Evolutionary conservation across 2,888 invertebrate genomes (phyloP).

Genomic region (Calliphora vomitoria): DNA sequence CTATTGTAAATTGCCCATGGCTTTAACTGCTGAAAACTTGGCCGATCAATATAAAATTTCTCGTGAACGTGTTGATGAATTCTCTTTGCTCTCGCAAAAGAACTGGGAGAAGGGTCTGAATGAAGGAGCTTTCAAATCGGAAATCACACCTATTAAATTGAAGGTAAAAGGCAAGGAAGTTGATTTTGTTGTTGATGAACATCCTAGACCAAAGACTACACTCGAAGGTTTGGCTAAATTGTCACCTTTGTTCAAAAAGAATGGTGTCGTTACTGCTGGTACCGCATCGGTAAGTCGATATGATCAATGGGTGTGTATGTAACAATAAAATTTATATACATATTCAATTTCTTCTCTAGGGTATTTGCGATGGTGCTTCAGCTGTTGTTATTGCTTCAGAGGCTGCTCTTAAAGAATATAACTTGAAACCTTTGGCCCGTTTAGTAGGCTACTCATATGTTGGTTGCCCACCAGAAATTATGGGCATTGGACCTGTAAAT

Average conservation of each 20-base stretch:
- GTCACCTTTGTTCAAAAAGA: conserved; percentile 95
- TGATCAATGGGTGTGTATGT: conserved; percentile 60
- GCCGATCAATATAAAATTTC: conserved; percentile 93
- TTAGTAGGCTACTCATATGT: conserved; percentile 96
- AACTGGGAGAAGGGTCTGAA: conserved; percentile 95
- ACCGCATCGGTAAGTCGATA: conserved; percentile 91
- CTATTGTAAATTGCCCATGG: conserved; percentile 97
- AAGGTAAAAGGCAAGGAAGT: conserved; percentile 93
- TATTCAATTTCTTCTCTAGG: conserved; percentile 58
- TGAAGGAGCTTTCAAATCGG: conserved; percentile 94
- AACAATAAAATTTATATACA: neutral
- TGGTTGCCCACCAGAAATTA: conserved; percentile 98
- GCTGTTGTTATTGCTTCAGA: conserved; percentile 96
- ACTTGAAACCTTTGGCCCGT: conserved; percentile 95
- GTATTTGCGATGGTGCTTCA: conserved; percentile 97
- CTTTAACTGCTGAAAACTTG: conserved; percentile 96
- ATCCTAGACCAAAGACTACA: conserved; percentile 91
- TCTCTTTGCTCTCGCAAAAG: conserved; percentile 93
- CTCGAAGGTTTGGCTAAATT: conserved; percentile 93
- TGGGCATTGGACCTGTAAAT: conserved; percentile 98
- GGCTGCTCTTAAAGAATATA: conserved; percentile 91
- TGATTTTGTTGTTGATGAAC: conserved; percentile 93
- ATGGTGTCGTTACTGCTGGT: conserved; percentile 97
- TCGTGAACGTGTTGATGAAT: conserved; percentile 93
- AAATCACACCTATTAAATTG: conserved; percentile 93